These are phyloP conservation scores for Deilephila porcellus DNA, from an alignment of 2,888 invertebrate genomes.

Conservation along the genomic window DNA sequence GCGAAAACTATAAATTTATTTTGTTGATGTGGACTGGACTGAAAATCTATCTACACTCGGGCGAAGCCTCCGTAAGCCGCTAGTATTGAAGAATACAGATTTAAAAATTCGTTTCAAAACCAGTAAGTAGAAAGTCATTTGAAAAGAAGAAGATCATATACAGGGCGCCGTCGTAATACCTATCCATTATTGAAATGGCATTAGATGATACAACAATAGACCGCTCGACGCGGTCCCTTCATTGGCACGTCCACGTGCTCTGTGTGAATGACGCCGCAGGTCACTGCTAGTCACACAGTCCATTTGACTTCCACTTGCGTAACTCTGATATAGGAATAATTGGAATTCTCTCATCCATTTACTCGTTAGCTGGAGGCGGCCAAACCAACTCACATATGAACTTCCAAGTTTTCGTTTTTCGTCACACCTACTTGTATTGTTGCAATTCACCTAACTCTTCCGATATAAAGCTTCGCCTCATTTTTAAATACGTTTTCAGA, in stretches of 20 bases:
- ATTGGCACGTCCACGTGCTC: neutral
- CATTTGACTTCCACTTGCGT: neutral
- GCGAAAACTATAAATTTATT: no score
- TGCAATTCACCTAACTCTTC: neutral
- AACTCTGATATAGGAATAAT: conserved; percentile 9
- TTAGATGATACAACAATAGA: neutral
- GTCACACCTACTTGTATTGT: neutral
- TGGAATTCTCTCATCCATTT: neutral
- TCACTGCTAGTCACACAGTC: neutral
- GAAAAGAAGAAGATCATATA: neutral
- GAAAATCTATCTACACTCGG: no score
- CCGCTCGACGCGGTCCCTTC: neutral
- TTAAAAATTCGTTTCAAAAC: no score
- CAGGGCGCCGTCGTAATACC: neutral
- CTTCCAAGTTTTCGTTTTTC: neutral
- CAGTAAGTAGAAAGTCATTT: neutral
- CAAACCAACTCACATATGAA: neutral
- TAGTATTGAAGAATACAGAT: no score
- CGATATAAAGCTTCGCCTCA: neutral
- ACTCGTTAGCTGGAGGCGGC: neutral
- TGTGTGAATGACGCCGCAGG: neutral
- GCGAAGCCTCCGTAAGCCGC: no score
- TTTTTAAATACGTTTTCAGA: conserved; percentile 4
- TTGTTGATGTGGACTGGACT: no score
- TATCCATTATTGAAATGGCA: neutral